Conservation (phyloP, 2,888 invertebrate genomes). For the Hybos culiciformis region DNA sequence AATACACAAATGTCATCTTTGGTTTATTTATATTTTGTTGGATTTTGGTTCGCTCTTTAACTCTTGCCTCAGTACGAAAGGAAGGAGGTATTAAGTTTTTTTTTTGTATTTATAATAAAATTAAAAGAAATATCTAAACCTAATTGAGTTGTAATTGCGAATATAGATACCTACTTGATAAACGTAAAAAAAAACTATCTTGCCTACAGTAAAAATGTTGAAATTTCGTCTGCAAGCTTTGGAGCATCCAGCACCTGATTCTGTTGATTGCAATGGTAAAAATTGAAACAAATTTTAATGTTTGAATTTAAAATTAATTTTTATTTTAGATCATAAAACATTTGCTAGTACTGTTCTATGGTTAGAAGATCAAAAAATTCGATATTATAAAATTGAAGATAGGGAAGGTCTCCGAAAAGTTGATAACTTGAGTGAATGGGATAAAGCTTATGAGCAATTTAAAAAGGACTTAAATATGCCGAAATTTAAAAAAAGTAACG, state of each 20-base stretch:
- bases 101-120: no score
- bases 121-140: no score
- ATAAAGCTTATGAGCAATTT: conserved; percentile 55
- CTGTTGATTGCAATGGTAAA: conserved; percentile 57
- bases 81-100: no score
- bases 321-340: conserved; percentile 56
- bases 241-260: conserved; percentile 59
- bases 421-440: conserved; percentile 52
- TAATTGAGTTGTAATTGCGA: no score
- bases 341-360: conserved; percentile 71
- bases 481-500: conserved; percentile 42
- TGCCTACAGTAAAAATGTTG: conserved; percentile 17
- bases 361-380: conserved; percentile 89
- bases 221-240: conserved; percentile 69
- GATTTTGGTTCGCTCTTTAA: no score
- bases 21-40: no score
- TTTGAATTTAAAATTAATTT: not conserved
- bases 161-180: no score
- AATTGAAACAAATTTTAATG: conserved; percentile 10
- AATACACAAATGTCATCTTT: no score
- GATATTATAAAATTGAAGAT: conserved; percentile 73
- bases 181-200: no score
- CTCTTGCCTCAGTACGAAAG: no score
- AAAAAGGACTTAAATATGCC: conserved; percentile 65
- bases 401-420: conserved; percentile 58